A percentile compares a stretch with the other conserved stretches of the same genome.
Conservation (phyloP, 1,140 invertebrate species). For the Hypsibius dujardini region DNA sequence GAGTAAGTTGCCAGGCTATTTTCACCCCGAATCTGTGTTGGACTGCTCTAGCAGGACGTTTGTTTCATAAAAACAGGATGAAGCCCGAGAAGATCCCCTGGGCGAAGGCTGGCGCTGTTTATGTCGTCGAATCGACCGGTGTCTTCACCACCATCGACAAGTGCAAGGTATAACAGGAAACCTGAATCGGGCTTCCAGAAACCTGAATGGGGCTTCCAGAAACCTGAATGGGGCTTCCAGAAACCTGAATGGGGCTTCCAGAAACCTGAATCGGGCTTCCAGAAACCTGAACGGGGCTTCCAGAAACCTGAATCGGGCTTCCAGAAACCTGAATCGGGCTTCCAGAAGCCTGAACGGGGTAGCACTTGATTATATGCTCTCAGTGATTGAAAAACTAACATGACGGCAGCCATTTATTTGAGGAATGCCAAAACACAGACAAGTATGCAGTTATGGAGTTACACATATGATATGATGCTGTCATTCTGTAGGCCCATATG, state of each 20-base stretch:
- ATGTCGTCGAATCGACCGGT: slow-evolving; percentile 92
- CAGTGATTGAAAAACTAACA: no score
- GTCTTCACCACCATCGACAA: slow-evolving; percentile 88
- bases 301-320: no score
- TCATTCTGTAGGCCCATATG: slow-evolving; percentile 31
- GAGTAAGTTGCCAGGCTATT: neutral
- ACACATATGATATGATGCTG: neutral
- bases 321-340: neutral
- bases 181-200: no score
- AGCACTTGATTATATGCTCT: no score
- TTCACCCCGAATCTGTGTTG: neutral
- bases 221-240: neutral
- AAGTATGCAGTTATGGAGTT: neutral
- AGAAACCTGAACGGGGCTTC: neutral
- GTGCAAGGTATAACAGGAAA: slow-evolving; percentile 41
- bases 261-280: no score
- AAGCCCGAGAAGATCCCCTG: slow-evolving; percentile 73
- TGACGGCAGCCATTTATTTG: neutral
- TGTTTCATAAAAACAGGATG: slow-evolving; percentile 22
- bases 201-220: no score
- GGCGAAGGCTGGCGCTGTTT: slow-evolving; percentile 66
- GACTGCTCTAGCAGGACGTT: neutral
- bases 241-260: neutral
- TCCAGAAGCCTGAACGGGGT: no score
- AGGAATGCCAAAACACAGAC: neutral